phyloP scores from a whole-genome alignment of 1,140 invertebrate genomes.

The Medauroidea extradentata region DNA sequence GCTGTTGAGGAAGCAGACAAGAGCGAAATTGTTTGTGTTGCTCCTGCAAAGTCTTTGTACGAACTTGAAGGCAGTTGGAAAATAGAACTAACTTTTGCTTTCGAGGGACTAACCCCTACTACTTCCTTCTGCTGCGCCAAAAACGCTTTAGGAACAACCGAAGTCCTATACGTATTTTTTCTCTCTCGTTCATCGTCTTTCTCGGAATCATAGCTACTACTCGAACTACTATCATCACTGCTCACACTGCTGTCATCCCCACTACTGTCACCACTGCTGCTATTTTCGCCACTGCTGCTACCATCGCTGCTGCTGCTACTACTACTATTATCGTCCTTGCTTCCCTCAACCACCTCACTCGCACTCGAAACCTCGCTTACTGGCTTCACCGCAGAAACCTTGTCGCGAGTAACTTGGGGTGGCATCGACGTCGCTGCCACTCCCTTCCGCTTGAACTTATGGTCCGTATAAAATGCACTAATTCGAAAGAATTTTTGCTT shows the following conservation, averaged over 20 bases:
- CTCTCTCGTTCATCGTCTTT: constrained; percentile 14
- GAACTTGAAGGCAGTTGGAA: constrained; percentile 43
- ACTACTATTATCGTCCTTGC: constrained; percentile 4
- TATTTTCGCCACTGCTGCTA: constrained; percentile 33
- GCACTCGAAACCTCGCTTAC: constrained; percentile 27
- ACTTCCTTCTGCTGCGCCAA: no score
- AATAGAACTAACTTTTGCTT: constrained; percentile 43
- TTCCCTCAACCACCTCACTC: constrained; percentile 40
- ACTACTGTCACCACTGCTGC: constrained; percentile 24
- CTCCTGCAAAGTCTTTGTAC: neutral
- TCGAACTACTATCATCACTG: constrained; percentile 24
- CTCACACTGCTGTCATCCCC: constrained; percentile 22
- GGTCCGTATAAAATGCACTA: constrained; percentile 63
- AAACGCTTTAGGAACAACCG: neutral
- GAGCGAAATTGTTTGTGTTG: no score
- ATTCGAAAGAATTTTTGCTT: constrained; percentile 81
- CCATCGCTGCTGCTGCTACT: constrained; percentile 28
- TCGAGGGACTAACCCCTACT: no score
- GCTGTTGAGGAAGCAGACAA: no score
- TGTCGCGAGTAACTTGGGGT: no score
- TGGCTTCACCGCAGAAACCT: no score
- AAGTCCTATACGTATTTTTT: constrained; percentile 26
- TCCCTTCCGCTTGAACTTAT: constrained; percentile 34
- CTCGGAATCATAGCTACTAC: constrained; percentile 18
- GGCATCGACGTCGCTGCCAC: neutral